Conservation (phyloP, 2,797 vertebrate genomes). For the Gila robusta region DNA sequence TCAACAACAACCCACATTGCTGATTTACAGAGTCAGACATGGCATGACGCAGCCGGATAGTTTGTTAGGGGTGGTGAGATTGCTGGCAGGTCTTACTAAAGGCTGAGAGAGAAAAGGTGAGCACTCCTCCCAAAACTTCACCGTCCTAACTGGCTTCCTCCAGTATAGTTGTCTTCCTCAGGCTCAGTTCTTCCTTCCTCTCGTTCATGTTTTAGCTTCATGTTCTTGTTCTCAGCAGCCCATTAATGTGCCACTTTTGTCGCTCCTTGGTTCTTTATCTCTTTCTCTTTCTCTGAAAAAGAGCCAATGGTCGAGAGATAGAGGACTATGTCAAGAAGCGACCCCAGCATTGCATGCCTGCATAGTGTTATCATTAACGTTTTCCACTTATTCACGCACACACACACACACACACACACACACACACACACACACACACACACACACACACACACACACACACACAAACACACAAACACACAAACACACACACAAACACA, state of each 20-base stretch:
- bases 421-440: neutral
- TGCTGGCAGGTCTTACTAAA: constrained; percentile 32
- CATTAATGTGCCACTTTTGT: constrained; percentile 26
- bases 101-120: constrained; percentile 33
- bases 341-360: constrained; percentile 2
- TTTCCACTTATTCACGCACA: neutral
- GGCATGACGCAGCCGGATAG: constrained; percentile 11
- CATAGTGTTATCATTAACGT: neutral
- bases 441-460: neutral
- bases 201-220: constrained; percentile 31
- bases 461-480: neutral
- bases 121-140: constrained; percentile 17
- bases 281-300: constrained; percentile 24
- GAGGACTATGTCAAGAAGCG: neutral
- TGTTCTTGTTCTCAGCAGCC: constrained; percentile 29
- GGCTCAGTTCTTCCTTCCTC: constrained; percentile 10
- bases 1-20: constrained; percentile 41
- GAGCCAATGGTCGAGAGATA: neutral
- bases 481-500: neutral
- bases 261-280: constrained; percentile 4
- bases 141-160: neutral
- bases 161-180: constrained; percentile 16
- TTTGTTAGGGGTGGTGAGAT: constrained; percentile 29
- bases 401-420: neutral
- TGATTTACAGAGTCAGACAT: constrained; percentile 31